Percentiles rank a stretch among this genome's conserved stretches.
Conservation (phyloP, 2,797 vertebrate genomes). For the Ceryle rudis region DNA sequence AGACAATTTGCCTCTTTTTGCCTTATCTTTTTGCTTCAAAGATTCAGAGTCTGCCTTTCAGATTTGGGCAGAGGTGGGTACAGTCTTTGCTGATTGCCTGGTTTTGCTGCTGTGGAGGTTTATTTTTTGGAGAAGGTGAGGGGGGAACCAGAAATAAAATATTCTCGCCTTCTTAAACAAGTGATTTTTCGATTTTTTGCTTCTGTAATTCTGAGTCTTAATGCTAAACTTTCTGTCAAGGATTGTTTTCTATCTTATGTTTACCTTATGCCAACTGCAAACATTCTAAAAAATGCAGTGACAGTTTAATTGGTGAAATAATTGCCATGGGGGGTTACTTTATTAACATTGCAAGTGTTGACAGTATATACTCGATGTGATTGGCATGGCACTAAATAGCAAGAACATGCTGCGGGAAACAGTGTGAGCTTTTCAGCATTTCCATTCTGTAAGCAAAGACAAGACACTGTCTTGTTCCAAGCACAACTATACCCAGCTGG, state of each 20-base stretch:
- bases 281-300: background rate
- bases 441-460: background rate
- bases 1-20: background rate
- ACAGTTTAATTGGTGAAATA: constrained; percentile 9
- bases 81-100: background rate
- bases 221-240: background rate
- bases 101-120: background rate
- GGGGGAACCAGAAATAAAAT: background rate
- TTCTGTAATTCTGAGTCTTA: background rate
- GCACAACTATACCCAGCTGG: background rate
- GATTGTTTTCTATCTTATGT: background rate
- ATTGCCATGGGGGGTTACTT: background rate
- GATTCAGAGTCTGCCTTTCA: background rate
- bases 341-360: background rate
- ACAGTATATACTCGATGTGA: background rate
- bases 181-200: background rate
- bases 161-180: background rate
- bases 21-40: background rate
- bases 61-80: background rate
- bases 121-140: background rate
- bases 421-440: background rate
- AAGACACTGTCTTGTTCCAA: background rate
- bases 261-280: background rate
- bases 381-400: background rate
- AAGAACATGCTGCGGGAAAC: background rate